phyloP scores from a whole-genome alignment of 1,140 invertebrate species.

The Micrasema minimum region DNA sequence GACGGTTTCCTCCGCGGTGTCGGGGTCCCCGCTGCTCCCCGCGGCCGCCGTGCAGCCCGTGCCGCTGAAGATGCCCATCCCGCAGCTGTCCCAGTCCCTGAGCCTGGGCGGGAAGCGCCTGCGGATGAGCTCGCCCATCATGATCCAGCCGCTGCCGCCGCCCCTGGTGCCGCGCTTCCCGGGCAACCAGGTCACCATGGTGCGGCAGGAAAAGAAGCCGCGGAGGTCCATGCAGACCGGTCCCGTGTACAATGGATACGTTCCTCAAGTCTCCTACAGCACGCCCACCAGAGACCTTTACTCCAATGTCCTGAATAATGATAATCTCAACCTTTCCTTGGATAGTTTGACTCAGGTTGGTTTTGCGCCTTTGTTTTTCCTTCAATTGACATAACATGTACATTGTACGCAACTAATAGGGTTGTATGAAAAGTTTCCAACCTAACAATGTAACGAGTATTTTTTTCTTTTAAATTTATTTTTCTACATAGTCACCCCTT shows the following conservation, averaged over 20 bases:
- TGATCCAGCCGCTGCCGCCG: not conserved
- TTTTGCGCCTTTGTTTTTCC: too few relatives aligned
- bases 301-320: slow-evolving; percentile 52
- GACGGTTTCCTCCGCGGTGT: not conserved
- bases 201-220: slow-evolving; percentile 41
- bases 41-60: not conserved
- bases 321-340: slow-evolving; percentile 64
- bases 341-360: slow-evolving; percentile 63
- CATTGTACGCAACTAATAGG: too few relatives aligned
- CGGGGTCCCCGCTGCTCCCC: not conserved
- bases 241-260: slow-evolving; percentile 57
- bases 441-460: too few relatives aligned
- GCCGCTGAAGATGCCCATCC: slow-evolving; percentile 15
- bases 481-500: too few relatives aligned
- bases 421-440: too few relatives aligned
- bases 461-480: too few relatives aligned
- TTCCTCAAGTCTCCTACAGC: slow-evolving; percentile 46
- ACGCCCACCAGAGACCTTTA: slow-evolving; percentile 32
- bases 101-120: not conserved
- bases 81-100: not conserved
- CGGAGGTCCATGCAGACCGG: slow-evolving; percentile 53
- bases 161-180: slow-evolving; percentile 25
- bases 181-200: not conserved
- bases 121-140: slow-evolving; percentile 12
- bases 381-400: too few relatives aligned